Percentiles rank a stretch among this genome's conserved stretches.
phyloP scores from a whole-genome alignment of 1,140 invertebrate genomes.

The Saxidomus purpurata region DNA sequence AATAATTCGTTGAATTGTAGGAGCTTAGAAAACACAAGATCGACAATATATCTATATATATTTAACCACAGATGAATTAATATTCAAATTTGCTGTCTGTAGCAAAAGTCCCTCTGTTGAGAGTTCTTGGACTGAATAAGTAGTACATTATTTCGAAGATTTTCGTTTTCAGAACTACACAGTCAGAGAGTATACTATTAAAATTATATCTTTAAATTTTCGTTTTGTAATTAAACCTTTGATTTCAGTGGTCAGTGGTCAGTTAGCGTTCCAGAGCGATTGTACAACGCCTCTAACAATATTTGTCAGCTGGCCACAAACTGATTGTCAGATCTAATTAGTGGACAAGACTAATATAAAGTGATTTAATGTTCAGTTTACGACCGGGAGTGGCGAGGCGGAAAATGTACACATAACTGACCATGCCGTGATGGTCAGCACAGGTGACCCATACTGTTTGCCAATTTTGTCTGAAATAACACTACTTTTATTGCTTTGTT shows the following conservation, averaged over 20 bases:
- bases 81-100: no score
- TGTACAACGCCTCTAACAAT: background rate
- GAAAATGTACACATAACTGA: slow-evolving; percentile 66
- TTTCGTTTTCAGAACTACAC: no score
- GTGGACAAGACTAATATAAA: slow-evolving; percentile 59
- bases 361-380: slow-evolving; percentile 43
- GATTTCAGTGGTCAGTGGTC: background rate
- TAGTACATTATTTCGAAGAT: no score
- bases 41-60: no score
- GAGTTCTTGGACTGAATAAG: no score
- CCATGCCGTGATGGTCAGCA: slow-evolving; percentile 54
- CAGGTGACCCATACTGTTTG: slow-evolving; percentile 29
- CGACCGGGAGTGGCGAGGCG: slow-evolving; percentile 60
- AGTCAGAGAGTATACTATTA: no score
- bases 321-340: slow-evolving; percentile 55
- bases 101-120: no score
- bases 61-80: no score
- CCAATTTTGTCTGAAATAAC: background rate
- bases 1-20: background rate
- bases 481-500: no score
- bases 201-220: no score
- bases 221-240: background rate
- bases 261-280: background rate
- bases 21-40: no score
- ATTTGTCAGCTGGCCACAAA: background rate